Conservation (phyloP, 2,888 invertebrate genomes). For the Prosopocoilus inquinatus region DNA sequence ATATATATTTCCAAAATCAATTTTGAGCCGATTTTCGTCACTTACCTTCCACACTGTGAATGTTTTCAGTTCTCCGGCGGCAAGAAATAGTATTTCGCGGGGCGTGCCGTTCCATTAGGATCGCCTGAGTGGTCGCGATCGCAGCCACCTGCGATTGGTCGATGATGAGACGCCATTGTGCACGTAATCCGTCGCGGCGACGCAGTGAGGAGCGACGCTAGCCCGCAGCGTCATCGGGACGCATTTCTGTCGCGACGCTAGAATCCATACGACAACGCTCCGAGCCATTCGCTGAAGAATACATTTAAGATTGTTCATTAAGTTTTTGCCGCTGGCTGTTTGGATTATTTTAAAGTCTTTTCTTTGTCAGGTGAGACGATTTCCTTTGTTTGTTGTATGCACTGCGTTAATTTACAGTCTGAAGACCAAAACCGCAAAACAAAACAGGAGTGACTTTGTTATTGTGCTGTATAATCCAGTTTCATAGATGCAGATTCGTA, state of each 20-base stretch:
- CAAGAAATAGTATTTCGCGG: conserved; percentile 29
- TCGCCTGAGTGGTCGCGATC: conserved; percentile 43
- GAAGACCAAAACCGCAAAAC: not conserved
- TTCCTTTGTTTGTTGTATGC: conserved; percentile 19
- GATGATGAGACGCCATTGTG: conserved; percentile 48
- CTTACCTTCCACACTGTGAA: conserved; percentile 2
- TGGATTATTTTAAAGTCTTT: conserved; percentile 30
- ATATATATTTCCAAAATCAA: not conserved
- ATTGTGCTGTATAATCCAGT: too few species aligned
- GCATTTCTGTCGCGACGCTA: conserved; percentile 52
- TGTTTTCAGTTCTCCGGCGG: conserved; percentile 1
- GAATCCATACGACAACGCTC: conserved; percentile 38
- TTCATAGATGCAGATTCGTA: too few species aligned
- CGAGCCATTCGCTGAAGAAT: conserved; percentile 33
- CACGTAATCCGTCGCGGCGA: conserved; percentile 51
- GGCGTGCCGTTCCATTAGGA: conserved; percentile 42
- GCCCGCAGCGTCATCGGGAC: conserved; percentile 62
- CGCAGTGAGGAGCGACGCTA: conserved; percentile 54
- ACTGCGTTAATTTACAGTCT: conserved; percentile 17
- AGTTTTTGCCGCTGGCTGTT: conserved; percentile 33
- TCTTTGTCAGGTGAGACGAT: conserved; percentile 28
- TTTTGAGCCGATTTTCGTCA: not conserved
- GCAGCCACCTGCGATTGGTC: conserved; percentile 42
- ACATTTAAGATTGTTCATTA: conserved; percentile 36
- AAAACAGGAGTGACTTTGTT: too few species aligned